These are phyloP conservation scores for Menura novaehollandiae DNA, from an alignment of 2,113 vertebrate genomes.

Conservation along the genomic window DNA sequence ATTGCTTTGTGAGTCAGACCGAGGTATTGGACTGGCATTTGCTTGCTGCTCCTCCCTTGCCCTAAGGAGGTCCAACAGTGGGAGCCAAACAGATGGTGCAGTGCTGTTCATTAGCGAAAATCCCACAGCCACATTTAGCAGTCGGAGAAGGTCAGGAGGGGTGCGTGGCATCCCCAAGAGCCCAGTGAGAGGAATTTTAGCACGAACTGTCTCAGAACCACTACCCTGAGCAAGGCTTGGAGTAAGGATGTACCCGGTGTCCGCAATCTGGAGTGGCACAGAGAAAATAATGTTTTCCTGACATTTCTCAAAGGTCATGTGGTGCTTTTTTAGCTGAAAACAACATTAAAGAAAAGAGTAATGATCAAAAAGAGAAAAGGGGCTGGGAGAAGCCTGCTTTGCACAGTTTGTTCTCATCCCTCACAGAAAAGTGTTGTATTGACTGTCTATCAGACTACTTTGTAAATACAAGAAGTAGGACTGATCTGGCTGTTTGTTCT, in stretches of 20 bases:
- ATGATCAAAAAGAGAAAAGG: conserved; percentile 14
- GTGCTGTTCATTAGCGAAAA: background rate
- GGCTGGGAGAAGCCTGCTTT: background rate
- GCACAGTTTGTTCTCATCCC: background rate
- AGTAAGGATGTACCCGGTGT: background rate
- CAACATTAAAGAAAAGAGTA: background rate
- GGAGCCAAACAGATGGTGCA: background rate
- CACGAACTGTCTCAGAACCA: background rate
- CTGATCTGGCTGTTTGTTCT: conserved; percentile 51
- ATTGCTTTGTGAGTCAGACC: background rate
- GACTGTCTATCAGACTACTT: background rate
- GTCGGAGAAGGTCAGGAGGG: background rate
- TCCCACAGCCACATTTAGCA: background rate
- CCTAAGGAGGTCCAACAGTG: background rate
- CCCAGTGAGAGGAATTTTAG: background rate
- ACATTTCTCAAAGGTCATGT: conserved; percentile 52
- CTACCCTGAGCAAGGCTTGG: background rate
- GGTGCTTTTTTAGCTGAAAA: conserved; percentile 5
- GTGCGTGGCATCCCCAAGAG: background rate
- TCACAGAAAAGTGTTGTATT: background rate
- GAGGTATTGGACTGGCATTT: background rate
- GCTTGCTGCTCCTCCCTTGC: background rate
- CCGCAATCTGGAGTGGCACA: background rate
- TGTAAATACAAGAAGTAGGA: conserved; percentile 43
- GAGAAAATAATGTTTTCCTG: conserved; percentile 26